Conservation (phyloP, 2,888 invertebrate species). For the Augiades crinisus region DNA sequence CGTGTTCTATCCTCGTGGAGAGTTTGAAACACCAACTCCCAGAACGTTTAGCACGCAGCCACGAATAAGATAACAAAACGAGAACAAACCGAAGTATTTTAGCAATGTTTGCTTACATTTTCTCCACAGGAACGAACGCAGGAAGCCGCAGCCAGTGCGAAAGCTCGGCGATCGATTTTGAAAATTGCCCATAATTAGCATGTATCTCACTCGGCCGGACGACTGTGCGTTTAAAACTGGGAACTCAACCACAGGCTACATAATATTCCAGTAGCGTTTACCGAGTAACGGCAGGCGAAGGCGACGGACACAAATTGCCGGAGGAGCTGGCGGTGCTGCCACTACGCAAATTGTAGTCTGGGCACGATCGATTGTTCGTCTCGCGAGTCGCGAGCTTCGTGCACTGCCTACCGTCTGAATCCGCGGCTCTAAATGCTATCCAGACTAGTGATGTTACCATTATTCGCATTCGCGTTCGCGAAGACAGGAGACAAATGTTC, state of each 20-base stretch:
- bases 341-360: constrained; percentile 71
- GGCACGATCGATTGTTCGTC: constrained; percentile 62
- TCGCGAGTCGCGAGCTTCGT: constrained; percentile 17
- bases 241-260: constrained; percentile 70
- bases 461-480: no score
- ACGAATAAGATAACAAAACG: constrained; percentile 29
- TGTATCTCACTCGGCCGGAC: constrained; percentile 72
- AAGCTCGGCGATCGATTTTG: constrained; percentile 78
- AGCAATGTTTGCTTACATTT: constrained; percentile 51
- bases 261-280: constrained; percentile 79
- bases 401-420: background rate
- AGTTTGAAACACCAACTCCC: constrained; percentile 7
- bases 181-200: constrained; percentile 80
- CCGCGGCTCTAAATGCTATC: constrained; percentile 19
- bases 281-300: constrained; percentile 72
- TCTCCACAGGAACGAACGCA: constrained; percentile 58
- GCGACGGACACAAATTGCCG: constrained; percentile 77
- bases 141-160: constrained; percentile 70
- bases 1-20: background rate
- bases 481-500: no score
- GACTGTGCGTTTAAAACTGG: constrained; percentile 71
- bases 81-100: constrained; percentile 31
- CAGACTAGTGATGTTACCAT: no score
- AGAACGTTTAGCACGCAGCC: background rate
- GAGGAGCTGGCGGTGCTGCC: constrained; percentile 66